Evolutionary conservation across 92 coral and sea anemone genomes (phyloP).

Genomic region (Epizoanthus illoricatus): DNA sequence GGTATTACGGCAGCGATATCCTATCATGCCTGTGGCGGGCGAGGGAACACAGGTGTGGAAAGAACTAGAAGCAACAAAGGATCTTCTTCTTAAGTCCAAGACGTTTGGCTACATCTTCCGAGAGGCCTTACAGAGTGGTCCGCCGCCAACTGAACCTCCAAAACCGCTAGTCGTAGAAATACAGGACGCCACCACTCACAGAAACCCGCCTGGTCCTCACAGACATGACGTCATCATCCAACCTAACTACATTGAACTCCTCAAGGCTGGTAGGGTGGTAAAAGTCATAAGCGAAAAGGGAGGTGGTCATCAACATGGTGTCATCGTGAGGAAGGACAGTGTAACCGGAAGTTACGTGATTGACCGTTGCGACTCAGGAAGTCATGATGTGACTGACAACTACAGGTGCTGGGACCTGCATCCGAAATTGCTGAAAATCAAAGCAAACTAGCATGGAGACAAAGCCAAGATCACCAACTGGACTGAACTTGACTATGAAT

Average conservation of each 20-base stretch:
- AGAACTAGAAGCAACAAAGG: slow-evolving; percentile 80
- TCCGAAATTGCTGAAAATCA: background rate
- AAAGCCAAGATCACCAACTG: too few relatives aligned
- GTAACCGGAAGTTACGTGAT: background rate
- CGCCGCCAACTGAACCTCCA: slow-evolving; percentile 62
- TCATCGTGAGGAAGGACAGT: background rate
- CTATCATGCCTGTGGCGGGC: slow-evolving; percentile 88
- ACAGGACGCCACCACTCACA: slow-evolving; percentile 42
- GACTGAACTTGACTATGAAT: too few relatives aligned
- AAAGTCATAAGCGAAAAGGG: slow-evolving; percentile 10
- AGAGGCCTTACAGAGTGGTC: slow-evolving; percentile 67
- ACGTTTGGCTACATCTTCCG: slow-evolving; percentile 60
- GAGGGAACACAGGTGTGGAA: slow-evolving; percentile 84
- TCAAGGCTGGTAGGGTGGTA: background rate
- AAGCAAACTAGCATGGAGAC: background rate
- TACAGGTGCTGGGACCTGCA: slow-evolving; percentile 16
- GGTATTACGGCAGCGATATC: slow-evolving; percentile 54
- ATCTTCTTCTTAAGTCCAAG: slow-evolving; percentile 67
- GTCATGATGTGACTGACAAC: background rate
- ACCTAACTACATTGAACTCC: slow-evolving; percentile 24
- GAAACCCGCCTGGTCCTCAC: slow-evolving; percentile 59
- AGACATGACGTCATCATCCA: slow-evolving; percentile 54
- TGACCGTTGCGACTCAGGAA: background rate
- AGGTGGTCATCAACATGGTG: background rate
- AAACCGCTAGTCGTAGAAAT: slow-evolving; percentile 47